phyloP scores from a whole-genome alignment of 2,113 vertebrate genomes.

The Sinocyclocheilus rhinocerous region DNA sequence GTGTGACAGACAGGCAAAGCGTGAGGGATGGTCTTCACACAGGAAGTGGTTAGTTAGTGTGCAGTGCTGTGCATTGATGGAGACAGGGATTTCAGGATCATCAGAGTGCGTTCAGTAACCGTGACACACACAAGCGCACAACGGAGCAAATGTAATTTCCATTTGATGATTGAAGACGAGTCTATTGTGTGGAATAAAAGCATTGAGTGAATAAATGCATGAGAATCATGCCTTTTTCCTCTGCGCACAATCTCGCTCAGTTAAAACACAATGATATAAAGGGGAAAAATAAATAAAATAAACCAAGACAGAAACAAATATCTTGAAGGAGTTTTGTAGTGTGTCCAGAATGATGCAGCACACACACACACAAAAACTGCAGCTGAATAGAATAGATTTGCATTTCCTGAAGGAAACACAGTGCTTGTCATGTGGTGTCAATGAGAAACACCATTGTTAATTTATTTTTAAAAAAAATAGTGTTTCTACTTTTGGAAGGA shows the following conservation, averaged over 20 bases:
- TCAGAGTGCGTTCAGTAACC: slow-evolving; percentile 48
- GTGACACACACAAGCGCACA: neutral
- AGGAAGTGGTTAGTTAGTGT: slow-evolving; percentile 45
- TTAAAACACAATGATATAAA: neutral
- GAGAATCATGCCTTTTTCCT: slow-evolving; percentile 62
- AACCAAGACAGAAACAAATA: neutral
- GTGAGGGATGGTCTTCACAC: slow-evolving; percentile 49
- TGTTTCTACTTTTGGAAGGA: no score
- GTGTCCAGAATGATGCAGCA: neutral
- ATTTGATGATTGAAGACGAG: slow-evolving; percentile 66
- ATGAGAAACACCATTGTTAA: neutral
- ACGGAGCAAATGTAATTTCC: slow-evolving; percentile 69
- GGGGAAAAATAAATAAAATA: neutral
- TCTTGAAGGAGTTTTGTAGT: neutral
- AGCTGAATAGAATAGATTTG: neutral
- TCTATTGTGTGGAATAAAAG: slow-evolving; percentile 75
- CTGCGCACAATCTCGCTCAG: slow-evolving; percentile 47
- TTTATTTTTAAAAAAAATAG: neutral
- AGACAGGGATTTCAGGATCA: slow-evolving; percentile 72
- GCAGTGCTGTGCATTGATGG: slow-evolving; percentile 55
- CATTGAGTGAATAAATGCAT: slow-evolving; percentile 69
- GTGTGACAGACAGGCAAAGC: slow-evolving; percentile 46
- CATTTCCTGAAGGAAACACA: neutral
- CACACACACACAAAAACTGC: neutral
- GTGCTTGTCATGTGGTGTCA: neutral